These are phyloP conservation scores for Apostichopus californicus DNA, from an alignment of 35 echinoderm and acorn worm genomes.

Conservation along the genomic window DNA sequence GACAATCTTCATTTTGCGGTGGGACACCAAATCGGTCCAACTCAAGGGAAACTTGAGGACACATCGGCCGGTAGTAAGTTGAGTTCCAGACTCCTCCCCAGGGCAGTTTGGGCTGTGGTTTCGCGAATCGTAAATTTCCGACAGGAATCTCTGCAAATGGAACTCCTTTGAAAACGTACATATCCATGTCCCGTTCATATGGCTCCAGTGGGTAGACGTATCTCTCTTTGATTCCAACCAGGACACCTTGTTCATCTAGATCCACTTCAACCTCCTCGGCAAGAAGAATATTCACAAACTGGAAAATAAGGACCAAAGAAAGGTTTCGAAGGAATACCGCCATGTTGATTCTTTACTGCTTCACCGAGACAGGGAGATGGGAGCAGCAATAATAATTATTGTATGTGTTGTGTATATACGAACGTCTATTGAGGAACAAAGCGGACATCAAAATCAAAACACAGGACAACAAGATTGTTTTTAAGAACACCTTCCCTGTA, in stretches of 20 bases:
- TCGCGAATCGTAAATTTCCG: slow-evolving; percentile 69
- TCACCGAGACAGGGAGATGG: no score
- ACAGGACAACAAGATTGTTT: no score
- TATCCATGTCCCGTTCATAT: slow-evolving; percentile 11
- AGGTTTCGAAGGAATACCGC: background rate
- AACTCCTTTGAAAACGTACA: slow-evolving; percentile 64
- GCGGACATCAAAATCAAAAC: no score
- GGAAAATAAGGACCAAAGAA: background rate
- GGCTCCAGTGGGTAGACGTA: slow-evolving; percentile 37
- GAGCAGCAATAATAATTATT: no score
- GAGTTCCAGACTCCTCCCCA: slow-evolving; percentile 70
- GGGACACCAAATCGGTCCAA: slow-evolving; percentile 33
- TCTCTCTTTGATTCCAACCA: slow-evolving; percentile 8
- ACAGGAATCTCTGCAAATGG: slow-evolving; percentile 82
- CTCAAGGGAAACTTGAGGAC: slow-evolving; percentile 21
- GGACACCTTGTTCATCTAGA: slow-evolving; percentile 19
- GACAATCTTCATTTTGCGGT: slow-evolving; percentile 80
- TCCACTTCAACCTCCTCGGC: slow-evolving; percentile 16
- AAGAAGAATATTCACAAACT: background rate
- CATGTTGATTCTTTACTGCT: background rate
- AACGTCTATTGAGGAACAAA: no score
- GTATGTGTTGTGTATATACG: no score
- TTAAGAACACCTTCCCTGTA: no score
- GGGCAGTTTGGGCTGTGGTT: slow-evolving; percentile 58
- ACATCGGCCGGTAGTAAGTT: slow-evolving; percentile 37